Evolutionary conservation across 2,113 vertebrate species (phyloP), one percentile per base, ranked within the genome.

Genomic region (Polypterus senegalus): DNA sequence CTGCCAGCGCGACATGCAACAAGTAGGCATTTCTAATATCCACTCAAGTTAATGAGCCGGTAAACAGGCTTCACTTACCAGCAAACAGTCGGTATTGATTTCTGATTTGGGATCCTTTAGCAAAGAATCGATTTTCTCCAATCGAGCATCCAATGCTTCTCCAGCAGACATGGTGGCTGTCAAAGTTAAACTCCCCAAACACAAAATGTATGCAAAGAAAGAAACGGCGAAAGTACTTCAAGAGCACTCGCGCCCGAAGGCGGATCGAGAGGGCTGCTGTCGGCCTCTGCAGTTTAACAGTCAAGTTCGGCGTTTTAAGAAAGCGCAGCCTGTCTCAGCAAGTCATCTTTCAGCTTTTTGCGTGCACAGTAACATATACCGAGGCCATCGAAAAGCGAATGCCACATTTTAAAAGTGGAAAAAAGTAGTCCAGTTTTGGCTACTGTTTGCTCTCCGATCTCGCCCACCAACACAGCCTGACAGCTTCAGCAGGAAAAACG

Each of bases 61-160:
- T 27, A 27, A 27, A 27, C 27, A 27, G 27, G 27, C 27, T 27
- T 27, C 79, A 94, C 94, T 95, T 82, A 99, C 96, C 94, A 99
- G 83, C 73, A 99, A 81, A 67, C 96, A 97, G 83, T 99, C 96
- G 68, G 93, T 92, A 80, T 99, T 99, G 76, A 99, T 80, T 88
- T 97, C 95, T 51, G 94, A 99, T 70, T 94, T 94, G 66, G 96
- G 94, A 72, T 98, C 91, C 79, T 91, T 90, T 75, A 99, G 76
- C 88, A 94, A 91, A 77, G 86, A 82, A 77, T 97, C 92, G 82
- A 99, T 96, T 81, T 97, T 97, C 63, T 91, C 92, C 82, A 97
- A 97, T 1, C 96, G 95, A 79, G 88, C 86, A 74, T 90, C 89
- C 78, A 99, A 88, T 71, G 78, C 93, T 73, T 94, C 88, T 70